Evolutionary conservation across 2,797 vertebrate genomes (phyloP), one percentile per base, ranked within the genome.

Genomic region (Hydrolagus colliei): DNA sequence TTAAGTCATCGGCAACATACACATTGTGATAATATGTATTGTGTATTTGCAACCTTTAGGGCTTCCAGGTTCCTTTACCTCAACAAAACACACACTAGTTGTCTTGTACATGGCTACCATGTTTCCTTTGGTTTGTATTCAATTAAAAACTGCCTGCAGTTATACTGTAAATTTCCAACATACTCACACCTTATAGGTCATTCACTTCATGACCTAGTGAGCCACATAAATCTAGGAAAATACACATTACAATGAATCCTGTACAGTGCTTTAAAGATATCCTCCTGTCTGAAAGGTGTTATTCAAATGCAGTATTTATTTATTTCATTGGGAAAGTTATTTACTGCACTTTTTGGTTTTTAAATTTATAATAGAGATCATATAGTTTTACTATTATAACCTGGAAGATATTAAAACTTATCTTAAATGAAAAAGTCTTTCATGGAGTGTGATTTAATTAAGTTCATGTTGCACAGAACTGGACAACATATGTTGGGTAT

Each of bases 41-140:
- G 78, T 16, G 78, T 32, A 80, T 65, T 80, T 84, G 32, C 71
- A 71, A 84, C 18, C 62, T 35, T 84, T 84, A 3, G 68, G 79
- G 79, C 79, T 52, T 77, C 59, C 10, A 11, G 41, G 41, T 52
- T 52, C 3, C 41, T 20, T n/a, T 73, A 73, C 9, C 72, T 9
- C 7, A 20, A 73, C 72, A n/a, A 20, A 10, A 73, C 72, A 73
- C 72, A 27, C 18, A 73, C 12, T 73, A 22, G 27, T 27, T n/a
- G 22, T 27, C 72, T 52, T 52, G 41, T 6, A 52, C n/a, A 73
- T 73, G 22, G 27, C 8, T 3, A 73, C n/a, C 20, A 32, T 35
- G 18, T 35, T 61, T 32, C 79, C 27, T 82, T 82, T 82, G 79
- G 79, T 41, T 32, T 27, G 20, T 32, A 9, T 68, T 35, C 27